Base-by-base conservation (phyloP, 2,113 vertebrate species). In the Ciconia boyciana region DNA sequence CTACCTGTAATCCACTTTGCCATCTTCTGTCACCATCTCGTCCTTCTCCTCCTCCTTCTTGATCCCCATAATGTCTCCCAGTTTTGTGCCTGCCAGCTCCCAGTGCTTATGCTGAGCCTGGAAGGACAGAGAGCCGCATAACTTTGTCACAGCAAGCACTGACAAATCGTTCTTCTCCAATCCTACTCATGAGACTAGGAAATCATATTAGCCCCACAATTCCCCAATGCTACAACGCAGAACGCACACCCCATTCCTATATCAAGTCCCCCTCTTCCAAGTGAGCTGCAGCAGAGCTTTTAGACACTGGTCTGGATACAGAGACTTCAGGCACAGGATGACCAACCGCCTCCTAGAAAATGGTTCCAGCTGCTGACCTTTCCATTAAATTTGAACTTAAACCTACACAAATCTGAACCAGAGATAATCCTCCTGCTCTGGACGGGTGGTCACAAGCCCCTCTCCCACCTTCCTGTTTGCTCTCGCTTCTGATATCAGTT, bases 31-130 rank as follows among this genome's bases (percentile, higher is more conserved):
- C 55, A 99, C 88, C 15, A 95, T 69, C 87, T 98, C 98, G 0
- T 98, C 98, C 21, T 98, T 98, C 70, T 98, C 98, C 57, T 99
- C 99, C 3, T 98, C 98, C 86, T 99, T 99, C 95, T 99, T 99
- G 95, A 99, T 98, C 7, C 99, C 99, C 99, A 99, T 99, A 79
- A 99, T 99, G 72, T 99, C 99, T 75, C 99, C 99, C 94, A 99
- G 96, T 94, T 99, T 99, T 83, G 99, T 99, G 77, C 99, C 99
- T 71, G 99, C 99, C 96, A 99, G 91, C 96, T 99, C 99, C 99
- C 99, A 99, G 95, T 99, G 99, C 97, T 99, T 99, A 96, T 99
- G 99, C 76, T 99, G 99, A 91, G 99, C 99, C 99, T 99, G 89
- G 76, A 95, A 97, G 71, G 49, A 51, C 44, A 96, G 32, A 65